Conservation (phyloP, 2,113 vertebrate genomes). For the Beaufortia kweichowensis region DNA sequence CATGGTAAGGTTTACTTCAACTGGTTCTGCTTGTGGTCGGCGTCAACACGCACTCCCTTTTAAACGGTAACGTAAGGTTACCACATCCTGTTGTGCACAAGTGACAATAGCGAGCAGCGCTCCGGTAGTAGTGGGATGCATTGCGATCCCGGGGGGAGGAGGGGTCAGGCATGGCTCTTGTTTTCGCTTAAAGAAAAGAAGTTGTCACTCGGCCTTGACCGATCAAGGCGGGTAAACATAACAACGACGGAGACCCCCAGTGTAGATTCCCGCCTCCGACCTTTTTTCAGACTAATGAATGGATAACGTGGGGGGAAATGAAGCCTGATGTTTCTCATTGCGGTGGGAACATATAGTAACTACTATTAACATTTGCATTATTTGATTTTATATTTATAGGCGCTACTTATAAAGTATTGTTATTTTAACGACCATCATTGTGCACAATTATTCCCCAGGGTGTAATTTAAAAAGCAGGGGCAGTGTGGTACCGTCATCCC, state of each 20-base stretch:
- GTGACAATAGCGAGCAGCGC: conserved; percentile 54
- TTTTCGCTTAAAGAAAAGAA: conserved; percentile 60
- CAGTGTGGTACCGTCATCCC: not conserved
- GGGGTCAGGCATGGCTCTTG: conserved; percentile 65
- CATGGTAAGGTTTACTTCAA: not conserved
- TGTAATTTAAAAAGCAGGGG: not conserved
- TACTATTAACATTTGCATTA: not conserved
- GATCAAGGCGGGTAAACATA: conserved; percentile 39
- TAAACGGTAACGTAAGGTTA: conserved; percentile 58
- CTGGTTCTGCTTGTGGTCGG: conserved; percentile 47
- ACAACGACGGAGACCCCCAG: conserved; percentile 43
- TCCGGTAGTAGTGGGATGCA: conserved; percentile 59
- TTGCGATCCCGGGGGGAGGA: conserved; percentile 55
- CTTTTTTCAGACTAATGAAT: conserved; percentile 22
- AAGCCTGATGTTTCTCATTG: not conserved
- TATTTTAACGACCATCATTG: not conserved
- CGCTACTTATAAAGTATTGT: not conserved
- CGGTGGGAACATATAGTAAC: not conserved
- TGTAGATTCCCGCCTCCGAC: conserved; percentile 48
- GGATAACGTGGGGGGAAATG: not conserved
- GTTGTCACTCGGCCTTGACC: conserved; percentile 74
- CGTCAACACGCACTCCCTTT: conserved; percentile 63
- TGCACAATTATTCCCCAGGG: not conserved
- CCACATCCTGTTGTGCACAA: conserved; percentile 77
- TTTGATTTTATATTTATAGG: not conserved